Evolutionary conservation across 2,797 vertebrate genomes (phyloP).

Genomic region (Chromobotia macracanthus): DNA sequence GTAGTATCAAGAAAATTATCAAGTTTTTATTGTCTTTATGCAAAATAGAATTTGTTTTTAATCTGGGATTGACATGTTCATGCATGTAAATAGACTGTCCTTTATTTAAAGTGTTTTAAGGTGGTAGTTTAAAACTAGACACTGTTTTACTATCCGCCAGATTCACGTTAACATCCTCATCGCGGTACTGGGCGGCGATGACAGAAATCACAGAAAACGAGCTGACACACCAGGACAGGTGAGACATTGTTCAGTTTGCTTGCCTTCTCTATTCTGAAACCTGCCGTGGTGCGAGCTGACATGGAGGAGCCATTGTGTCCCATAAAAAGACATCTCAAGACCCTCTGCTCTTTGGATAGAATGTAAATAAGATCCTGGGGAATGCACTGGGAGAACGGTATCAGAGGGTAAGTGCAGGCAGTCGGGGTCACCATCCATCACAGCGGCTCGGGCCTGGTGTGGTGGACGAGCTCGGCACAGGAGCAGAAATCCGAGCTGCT

Average conservation of each 20-base stretch:
- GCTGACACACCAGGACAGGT: slow-evolving; percentile 44
- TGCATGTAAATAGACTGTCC: background rate
- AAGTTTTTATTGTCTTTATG: background rate
- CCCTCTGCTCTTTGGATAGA: slow-evolving; percentile 60
- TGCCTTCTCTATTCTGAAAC: slow-evolving; percentile 41
- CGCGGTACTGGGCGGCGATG: background rate
- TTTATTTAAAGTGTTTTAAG: background rate
- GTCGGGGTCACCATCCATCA: slow-evolving; percentile 71
- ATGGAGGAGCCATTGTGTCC: slow-evolving; percentile 42
- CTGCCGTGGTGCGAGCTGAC: slow-evolving; percentile 29
- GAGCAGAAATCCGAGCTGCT: slow-evolving; percentile 77
- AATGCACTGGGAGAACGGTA: slow-evolving; percentile 62
- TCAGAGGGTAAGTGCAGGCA: slow-evolving; percentile 55
- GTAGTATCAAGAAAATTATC: no score
- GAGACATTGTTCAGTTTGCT: slow-evolving; percentile 55
- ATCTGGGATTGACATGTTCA: no score
- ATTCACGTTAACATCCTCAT: background rate
- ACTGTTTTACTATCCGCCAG: background rate
- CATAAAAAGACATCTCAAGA: slow-evolving; percentile 60
- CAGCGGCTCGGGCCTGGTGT: slow-evolving; percentile 47
- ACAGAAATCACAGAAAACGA: slow-evolving; percentile 21
- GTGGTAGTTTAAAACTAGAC: background rate
- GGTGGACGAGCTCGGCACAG: slow-evolving; percentile 51
- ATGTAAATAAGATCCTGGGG: slow-evolving; percentile 71
- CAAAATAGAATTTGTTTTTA: background rate